phyloP scores from a whole-genome alignment of 2,888 invertebrate species.

The Herminia tarsipennalis region DNA sequence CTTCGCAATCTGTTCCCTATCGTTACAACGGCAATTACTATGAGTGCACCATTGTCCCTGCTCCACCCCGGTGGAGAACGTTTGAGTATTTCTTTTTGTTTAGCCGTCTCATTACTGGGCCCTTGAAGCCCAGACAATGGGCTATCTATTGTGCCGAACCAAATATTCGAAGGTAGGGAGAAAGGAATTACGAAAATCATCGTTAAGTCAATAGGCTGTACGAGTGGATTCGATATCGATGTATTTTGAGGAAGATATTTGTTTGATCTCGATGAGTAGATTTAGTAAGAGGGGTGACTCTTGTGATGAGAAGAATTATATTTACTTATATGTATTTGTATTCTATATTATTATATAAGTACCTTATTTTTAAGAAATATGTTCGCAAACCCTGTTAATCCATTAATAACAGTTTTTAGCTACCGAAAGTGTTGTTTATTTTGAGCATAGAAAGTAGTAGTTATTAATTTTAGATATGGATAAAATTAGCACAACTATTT shows the following conservation, averaged over 20 bases:
- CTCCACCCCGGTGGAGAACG: constrained; percentile 24
- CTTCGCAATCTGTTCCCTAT: constrained; percentile 29
- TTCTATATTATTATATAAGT: too few species aligned
- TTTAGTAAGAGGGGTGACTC: too few species aligned
- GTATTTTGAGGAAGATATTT: background rate
- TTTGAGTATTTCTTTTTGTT: constrained; percentile 24
- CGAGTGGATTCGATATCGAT: background rate
- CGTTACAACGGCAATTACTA: constrained; percentile 58
- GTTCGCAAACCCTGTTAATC: too few species aligned
- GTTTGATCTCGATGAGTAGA: too few species aligned
- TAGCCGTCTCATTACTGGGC: constrained; percentile 35
- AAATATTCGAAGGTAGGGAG: constrained; percentile 15
- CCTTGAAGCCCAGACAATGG: constrained; percentile 35
- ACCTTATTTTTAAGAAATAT: too few species aligned
- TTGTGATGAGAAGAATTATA: too few species aligned
- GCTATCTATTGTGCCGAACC: constrained; percentile 28
- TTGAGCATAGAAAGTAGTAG: too few species aligned
- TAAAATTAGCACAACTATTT: too few species aligned
- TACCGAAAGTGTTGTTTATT: too few species aligned
- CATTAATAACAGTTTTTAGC: too few species aligned
- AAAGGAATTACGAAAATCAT: constrained; percentile 8
- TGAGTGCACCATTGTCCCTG: constrained; percentile 58
- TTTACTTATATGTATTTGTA: too few species aligned
- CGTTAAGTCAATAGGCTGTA: constrained; percentile 8
- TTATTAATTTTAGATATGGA: too few species aligned